phyloP scores from a whole-genome alignment of 1,140 invertebrate genomes.

The Papilio machaon region DNA sequence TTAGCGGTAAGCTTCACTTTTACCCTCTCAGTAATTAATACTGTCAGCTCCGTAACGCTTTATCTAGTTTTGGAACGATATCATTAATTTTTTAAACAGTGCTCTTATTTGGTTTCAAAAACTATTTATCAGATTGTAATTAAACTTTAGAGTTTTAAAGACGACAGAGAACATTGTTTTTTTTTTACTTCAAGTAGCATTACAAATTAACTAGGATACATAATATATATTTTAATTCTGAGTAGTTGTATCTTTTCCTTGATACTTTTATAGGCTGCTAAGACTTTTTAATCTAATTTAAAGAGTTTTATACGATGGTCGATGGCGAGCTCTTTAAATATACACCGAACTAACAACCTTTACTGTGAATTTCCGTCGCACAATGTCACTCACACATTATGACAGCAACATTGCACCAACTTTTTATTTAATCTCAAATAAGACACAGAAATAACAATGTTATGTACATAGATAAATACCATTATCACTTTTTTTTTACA shows the following conservation, averaged over 20 bases:
- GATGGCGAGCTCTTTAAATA: background rate
- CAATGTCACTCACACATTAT: background rate
- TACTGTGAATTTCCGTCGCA: background rate
- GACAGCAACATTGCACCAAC: background rate
- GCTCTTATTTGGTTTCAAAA: background rate
- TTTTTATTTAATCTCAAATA: background rate
- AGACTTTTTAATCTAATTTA: too few species aligned
- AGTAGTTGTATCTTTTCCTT: too few species aligned
- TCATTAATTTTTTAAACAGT: background rate
- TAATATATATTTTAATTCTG: too few species aligned
- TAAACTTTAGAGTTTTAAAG: background rate
- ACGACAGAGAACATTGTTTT: too few species aligned
- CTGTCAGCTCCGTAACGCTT: slow-evolving; percentile 26
- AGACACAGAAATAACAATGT: too few species aligned
- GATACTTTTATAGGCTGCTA: too few species aligned
- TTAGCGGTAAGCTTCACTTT: slow-evolving; percentile 47
- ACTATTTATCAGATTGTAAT: background rate
- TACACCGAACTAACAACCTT: background rate
- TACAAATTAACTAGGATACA: too few species aligned
- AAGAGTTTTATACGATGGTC: too few species aligned
- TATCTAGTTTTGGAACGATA: slow-evolving; percentile 32
- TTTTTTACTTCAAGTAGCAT: too few species aligned
- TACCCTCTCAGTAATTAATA: slow-evolving; percentile 38
- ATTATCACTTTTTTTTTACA: too few species aligned
- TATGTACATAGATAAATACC: too few species aligned